These are phyloP conservation scores for Morinoia aosen DNA, from an alignment of 2,888 invertebrate species.

Conservation along the genomic window DNA sequence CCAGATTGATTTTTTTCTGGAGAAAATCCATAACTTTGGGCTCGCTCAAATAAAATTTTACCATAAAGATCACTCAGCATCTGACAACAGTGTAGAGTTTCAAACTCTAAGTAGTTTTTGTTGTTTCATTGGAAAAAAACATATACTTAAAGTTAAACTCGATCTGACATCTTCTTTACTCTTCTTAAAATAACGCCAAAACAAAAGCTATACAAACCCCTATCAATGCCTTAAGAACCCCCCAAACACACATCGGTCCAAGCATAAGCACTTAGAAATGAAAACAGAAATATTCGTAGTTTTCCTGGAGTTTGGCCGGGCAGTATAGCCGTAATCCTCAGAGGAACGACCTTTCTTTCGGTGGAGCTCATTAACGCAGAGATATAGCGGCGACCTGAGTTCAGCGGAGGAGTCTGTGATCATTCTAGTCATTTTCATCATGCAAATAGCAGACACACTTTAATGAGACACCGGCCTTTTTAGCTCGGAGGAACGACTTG, in stretches of 20 bases:
- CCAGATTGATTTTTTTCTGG: too few relatives aligned
- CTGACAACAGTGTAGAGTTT: too few relatives aligned
- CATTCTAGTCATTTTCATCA: slow-evolving; percentile 23
- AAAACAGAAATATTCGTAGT: neutral
- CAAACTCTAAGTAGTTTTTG: too few relatives aligned
- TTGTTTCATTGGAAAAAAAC: neutral
- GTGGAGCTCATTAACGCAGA: neutral
- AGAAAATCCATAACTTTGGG: too few relatives aligned
- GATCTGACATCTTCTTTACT: neutral
- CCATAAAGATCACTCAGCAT: too few relatives aligned
- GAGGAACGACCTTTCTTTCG: neutral
- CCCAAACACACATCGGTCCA: neutral
- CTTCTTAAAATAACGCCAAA: neutral
- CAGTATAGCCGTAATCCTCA: neutral
- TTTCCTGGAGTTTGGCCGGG: neutral
- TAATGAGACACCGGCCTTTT: slow-evolving; percentile 6
- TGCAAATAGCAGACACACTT: slow-evolving; percentile 6
- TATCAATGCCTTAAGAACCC: neutral
- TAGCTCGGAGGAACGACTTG: neutral
- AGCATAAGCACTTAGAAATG: neutral
- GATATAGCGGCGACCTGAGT: neutral
- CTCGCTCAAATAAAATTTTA: too few relatives aligned
- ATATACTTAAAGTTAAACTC: neutral
- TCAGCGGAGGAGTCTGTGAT: neutral
- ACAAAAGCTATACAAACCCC: neutral